These are phyloP conservation scores for Agriopis leucophaearia DNA, from an alignment of 2,888 invertebrate species.

Conservation along the genomic window DNA sequence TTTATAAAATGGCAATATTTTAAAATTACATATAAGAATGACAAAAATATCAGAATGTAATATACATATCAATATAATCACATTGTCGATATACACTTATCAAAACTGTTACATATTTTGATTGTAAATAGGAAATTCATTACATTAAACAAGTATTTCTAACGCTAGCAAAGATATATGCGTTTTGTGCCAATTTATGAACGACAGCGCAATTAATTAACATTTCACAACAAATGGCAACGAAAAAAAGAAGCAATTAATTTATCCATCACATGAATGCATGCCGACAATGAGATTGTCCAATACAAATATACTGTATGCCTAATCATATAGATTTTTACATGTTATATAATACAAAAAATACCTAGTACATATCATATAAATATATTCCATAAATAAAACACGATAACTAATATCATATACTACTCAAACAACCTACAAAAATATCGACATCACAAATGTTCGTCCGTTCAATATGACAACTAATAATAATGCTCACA, in stretches of 20 bases:
- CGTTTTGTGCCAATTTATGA: conserved; percentile 28
- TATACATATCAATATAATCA: conserved; percentile 40
- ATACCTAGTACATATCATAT: conserved; percentile 45
- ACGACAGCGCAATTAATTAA: conserved; percentile 44
- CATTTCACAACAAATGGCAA: conserved; percentile 21
- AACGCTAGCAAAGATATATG: conserved; percentile 16
- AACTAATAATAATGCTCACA: conserved; percentile 57
- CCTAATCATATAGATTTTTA: conserved; percentile 47
- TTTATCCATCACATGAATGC: conserved; percentile 37
- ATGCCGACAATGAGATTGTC: conserved; percentile 57
- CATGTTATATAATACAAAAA: conserved; percentile 40
- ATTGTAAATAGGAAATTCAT: conserved; percentile 22
- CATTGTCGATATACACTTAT: conserved; percentile 47
- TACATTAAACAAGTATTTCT: conserved; percentile 23
- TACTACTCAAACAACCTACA: conserved; percentile 68
- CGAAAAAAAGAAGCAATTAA: conserved; percentile 18
- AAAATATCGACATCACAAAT: conserved; percentile 73
- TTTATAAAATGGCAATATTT: conserved; percentile 33
- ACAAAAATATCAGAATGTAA: conserved; percentile 47
- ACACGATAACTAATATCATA: conserved; percentile 67
- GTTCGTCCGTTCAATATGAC: conserved; percentile 65
- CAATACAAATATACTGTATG: conserved; percentile 38
- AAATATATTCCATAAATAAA: conserved; percentile 58
- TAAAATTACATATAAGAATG: conserved; percentile 31
- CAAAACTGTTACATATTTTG: conserved; percentile 29